Conservation (phyloP, 2,888 invertebrate species). For the Clusia tigrina region DNA sequence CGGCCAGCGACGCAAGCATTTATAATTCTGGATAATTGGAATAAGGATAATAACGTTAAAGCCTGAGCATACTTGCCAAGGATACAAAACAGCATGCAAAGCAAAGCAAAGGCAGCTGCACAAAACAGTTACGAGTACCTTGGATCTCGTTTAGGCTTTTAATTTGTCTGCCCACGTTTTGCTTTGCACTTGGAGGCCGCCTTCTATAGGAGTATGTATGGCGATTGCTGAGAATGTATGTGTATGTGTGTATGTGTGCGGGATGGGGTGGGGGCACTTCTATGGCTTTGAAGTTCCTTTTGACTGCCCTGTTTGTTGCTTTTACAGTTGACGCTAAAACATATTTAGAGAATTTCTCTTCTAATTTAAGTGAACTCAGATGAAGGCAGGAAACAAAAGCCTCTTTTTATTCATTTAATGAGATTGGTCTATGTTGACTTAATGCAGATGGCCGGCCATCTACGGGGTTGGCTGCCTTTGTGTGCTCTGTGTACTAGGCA, state of each 20-base stretch:
- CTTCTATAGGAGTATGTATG: conserved; percentile 4
- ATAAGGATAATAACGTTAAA: conserved; percentile 60
- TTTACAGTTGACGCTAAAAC: neutral
- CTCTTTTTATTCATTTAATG: conserved; percentile 49
- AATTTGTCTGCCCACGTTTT: conserved; percentile 45
- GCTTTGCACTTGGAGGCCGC: conserved; percentile 4
- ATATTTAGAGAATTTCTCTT: neutral
- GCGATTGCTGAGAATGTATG: conserved; percentile 14
- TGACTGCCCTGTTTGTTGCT: neutral
- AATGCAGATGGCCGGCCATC: too few relatives aligned
- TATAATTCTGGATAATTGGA: conserved; percentile 62
- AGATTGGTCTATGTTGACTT: conserved; percentile 53
- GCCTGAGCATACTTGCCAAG: conserved; percentile 39
- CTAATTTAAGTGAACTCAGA: neutral
- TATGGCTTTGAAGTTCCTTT: neutral
- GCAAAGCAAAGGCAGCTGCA: conserved; percentile 27
- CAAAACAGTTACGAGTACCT: conserved; percentile 38
- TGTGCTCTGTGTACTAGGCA: too few relatives aligned
- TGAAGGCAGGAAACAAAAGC: conserved; percentile 14
- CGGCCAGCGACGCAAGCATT: conserved; percentile 43
- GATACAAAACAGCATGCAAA: conserved; percentile 31
- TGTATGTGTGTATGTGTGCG: conserved; percentile 5
- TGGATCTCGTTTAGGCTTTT: conserved; percentile 37
- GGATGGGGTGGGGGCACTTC: conserved; percentile 5
- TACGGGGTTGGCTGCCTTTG: too few relatives aligned